Evolutionary conservation across 2,888 invertebrate species (phyloP), one percentile per base, ranked within the genome.

Genomic region (Harpalus rubripes): DNA sequence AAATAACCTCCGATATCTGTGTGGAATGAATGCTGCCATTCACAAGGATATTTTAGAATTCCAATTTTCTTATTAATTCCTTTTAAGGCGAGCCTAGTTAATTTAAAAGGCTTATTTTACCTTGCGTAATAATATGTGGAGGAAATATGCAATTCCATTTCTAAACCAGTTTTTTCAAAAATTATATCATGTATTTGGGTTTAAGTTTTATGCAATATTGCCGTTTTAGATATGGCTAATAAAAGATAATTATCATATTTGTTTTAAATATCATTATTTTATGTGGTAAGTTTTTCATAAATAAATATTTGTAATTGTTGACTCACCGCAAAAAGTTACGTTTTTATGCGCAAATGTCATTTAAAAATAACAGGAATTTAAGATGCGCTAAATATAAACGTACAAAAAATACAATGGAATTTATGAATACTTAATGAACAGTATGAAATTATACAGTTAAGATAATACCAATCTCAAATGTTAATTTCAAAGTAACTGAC

Each of bases 81-180:
- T 74, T 74, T 44, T 44, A 74, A 44, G 72, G 72, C 72, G 18
- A 44, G 41, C 26, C 72, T 44, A 74, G 8, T 44, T 74, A 44
- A 44, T 44, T 74, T 74, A 74, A 74, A 44, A 74, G 44, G 41
- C 44, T 41, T 74, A 74, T 74, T 44, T 74, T 41, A 18, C 15
- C 72, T 74, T 74, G 44, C 72, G 72, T 74, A 74, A 74, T 74
- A 74, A 74, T 41, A 44, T 44, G 18, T 44, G 72, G 18, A 74
- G 44, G 72, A 74, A 74, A 74, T 74, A 74, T 74, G 72, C 72
- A 74, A 74, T 74, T 74, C 41, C 41, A 74, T 74, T 74, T 74
- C 72, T 74, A 74, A 74, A 74, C 72, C 72, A 74, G 72, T 74
- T 74, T 74, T 74, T 44, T 18, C 1, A 32, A 65, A 32, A 15